Base-by-base conservation (phyloP, 2,113 vertebrate species). In the Paramormyrops kingsleyae region DNA sequence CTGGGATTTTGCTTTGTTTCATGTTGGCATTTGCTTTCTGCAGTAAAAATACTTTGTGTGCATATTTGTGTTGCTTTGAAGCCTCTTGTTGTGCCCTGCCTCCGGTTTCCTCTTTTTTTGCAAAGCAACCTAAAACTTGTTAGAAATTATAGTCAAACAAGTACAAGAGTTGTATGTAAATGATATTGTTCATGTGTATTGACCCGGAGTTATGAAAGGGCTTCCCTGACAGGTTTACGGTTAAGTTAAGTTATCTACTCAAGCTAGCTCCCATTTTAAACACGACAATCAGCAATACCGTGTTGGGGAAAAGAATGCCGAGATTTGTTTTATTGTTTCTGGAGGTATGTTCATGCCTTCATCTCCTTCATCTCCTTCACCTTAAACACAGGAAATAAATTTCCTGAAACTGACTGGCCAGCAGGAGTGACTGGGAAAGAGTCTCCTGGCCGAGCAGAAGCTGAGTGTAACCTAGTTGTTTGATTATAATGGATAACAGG, bases 401-500 rank as follows among this genome's bases (percentile, higher is more conserved):
- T 31, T 70, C 1, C 56, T 47, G 50, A 47, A 47, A 27, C 19
- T 49, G 24, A 47, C 44, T 87, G 21, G 59, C 90, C 59, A 31
- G 21, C 86, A 88, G 90, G 90, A 89, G 59, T 84, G 50, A 10
- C 44, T 46, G 47, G 70, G 35, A 74, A 85, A 70, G 83, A 88
- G 21, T 85, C 62, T 70, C 62, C 83, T 49, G 10, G 4, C 83
- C 8, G 2, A 24, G 3, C 83, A 84, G 83, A 7, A 44, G 80
- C 39, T 46, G 15, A 46, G 19, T 24, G 35, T 49, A 49, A 42
- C 44, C 84, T 89, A n/a, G 59, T 88, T 52, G 31, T 80, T 44
- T 90, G 80, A 62, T 80, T 90, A 90, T 86, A 91, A 74, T 92
- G 90, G 84, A 89, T 83, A 89, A 86, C 90, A 59, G 19, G n/a